Conservation (phyloP, 2,113 vertebrate species). For the Perca flavescens region DNA sequence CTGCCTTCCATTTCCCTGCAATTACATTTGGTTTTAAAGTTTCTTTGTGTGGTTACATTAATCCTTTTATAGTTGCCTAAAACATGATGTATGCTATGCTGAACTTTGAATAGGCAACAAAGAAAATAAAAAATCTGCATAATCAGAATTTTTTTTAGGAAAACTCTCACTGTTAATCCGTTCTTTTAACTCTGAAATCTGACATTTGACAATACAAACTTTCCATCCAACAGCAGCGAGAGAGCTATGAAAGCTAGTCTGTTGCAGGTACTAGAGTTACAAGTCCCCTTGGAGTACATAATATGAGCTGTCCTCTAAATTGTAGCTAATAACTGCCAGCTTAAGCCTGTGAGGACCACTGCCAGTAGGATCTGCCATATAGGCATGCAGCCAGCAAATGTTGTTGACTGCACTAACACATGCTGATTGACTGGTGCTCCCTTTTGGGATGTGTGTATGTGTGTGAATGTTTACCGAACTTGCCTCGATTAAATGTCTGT, state of each 20-base stretch:
- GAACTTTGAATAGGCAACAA: conserved; percentile 9
- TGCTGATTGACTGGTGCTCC: conserved; percentile 77
- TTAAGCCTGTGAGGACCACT: conserved; percentile 62
- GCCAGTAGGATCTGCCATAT: conserved; percentile 64
- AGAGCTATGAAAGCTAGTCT: conserved; percentile 40
- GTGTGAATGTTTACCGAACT: conserved; percentile 64
- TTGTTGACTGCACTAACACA: conserved; percentile 78
- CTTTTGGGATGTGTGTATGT: conserved; percentile 28
- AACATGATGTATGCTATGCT: conserved; percentile 26
- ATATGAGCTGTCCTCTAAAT: conserved; percentile 72
- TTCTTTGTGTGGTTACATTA: background rate
- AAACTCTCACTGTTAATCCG: background rate
- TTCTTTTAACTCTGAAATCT: conserved; percentile 37
- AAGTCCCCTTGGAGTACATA: conserved; percentile 69
- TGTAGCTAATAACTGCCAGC: conserved; percentile 74
- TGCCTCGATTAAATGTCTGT: conserved; percentile 64
- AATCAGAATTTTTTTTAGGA: too few relatives aligned
- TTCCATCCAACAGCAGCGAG: conserved; percentile 7
- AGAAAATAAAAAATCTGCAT: background rate
- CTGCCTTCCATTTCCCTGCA: background rate
- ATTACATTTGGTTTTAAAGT: background rate
- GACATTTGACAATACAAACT: conserved; percentile 20
- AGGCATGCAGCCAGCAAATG: conserved; percentile 75
- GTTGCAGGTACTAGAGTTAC: conserved; percentile 57
- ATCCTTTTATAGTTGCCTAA: conserved; percentile 6